phyloP scores from a whole-genome alignment of 2,113 vertebrate species.

The Myotis lucifugus region DNA sequence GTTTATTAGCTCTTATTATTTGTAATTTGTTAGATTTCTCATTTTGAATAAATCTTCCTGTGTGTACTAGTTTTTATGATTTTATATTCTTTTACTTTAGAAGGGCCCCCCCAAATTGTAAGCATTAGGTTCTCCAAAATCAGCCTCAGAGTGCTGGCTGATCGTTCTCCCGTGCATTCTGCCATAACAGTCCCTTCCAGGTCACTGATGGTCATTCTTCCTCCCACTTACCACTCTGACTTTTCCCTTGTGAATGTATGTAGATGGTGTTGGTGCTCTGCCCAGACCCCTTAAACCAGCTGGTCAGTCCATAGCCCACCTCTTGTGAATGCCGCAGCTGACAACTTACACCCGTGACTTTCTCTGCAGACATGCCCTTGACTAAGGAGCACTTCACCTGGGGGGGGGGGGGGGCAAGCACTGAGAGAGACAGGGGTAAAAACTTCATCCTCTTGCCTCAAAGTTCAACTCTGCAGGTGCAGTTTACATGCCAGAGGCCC shows the following conservation, averaged over 20 bases:
- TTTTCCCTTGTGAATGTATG: background rate
- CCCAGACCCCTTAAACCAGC: background rate
- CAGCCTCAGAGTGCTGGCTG: background rate
- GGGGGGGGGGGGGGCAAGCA: background rate
- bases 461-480: background rate
- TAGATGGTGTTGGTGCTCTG: background rate
- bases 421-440: background rate
- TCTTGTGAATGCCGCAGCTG: too few species aligned
- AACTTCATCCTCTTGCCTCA: background rate
- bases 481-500: background rate
- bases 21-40: constrained; percentile 8
- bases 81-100: background rate
- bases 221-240: fast-evolving
- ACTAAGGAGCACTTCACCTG: background rate
- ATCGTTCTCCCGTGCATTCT: too few species aligned
- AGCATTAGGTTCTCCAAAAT: background rate
- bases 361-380: background rate
- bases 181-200: background rate
- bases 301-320: fast-evolving
- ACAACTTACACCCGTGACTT: background rate
- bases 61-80: background rate
- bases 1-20: constrained; percentile 5
- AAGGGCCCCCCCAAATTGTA: background rate
- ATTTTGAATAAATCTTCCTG: constrained; percentile 38
- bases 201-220: too few species aligned